Base-by-base conservation (phyloP, 1,140 invertebrate species). In the Lasaia peninsularis region DNA sequence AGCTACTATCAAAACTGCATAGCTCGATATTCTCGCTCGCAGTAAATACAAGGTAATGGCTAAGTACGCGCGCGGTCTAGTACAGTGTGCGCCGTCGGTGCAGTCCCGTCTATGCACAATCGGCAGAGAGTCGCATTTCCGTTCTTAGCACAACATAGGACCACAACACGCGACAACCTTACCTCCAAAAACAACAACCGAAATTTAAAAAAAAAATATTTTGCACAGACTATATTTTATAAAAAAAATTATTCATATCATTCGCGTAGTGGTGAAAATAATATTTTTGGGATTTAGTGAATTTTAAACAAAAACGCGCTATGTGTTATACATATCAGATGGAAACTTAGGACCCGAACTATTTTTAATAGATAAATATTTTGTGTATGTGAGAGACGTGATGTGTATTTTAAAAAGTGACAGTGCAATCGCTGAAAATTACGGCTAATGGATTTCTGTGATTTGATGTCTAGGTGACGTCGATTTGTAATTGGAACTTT, bases 41-140 rank as follows among this genome's bases (percentile, higher is more conserved):
- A 88, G 83, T 86, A 88, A 86, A 88, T 86, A 86, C 86, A 86
- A 88, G 86, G 86, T 86, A 88, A 88, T 88, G 81, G 85, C 78
- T 88, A 88, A 88, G 86, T 88, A 88, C 83, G 86, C 83, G 82
- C 80, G 83, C 83, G 67, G 79, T 73, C 77, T 86, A 86, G 86
- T 79, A 78, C 77, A 75, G 75, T 71, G 75, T 76, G 80, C 76
- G 76, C 77, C 69, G 67, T 64, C 77, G 63, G 74, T 88, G 84
- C 86, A 88, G 80, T 84, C 71, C 80, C 86, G 82, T 78, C 83
- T 82, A 84, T 86, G 84, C 84, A 87, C 86, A 86, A 84, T 67
- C 80, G 67, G 66, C 69, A 75, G 83, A 80, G 79, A 79, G 83
- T 84, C 85, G 83, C 80, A 85, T 85, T 82, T 78, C 80, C 83